Percentiles rank a stretch among this genome's conserved stretches.
These are phyloP conservation scores for Lycocorax pyrrhopterus DNA, from an alignment of 2,113 vertebrate species.

Conservation along the genomic window DNA sequence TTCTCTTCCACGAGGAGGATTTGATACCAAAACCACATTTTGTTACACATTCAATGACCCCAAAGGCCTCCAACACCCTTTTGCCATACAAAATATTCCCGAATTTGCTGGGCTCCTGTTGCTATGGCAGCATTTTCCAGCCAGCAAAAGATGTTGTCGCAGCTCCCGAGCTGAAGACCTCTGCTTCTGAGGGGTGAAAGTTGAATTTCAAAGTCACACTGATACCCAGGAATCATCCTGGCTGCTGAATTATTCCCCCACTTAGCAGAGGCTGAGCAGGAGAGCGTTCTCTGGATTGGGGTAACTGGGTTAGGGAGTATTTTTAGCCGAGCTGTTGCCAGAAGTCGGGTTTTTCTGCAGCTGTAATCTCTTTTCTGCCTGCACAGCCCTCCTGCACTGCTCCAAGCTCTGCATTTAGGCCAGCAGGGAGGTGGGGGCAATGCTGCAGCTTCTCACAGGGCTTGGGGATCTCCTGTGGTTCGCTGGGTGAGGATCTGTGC, in stretches of 20 bases:
- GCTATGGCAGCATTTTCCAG: not conserved
- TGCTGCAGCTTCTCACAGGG: not conserved
- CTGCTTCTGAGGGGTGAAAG: not conserved
- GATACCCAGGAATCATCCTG: not conserved
- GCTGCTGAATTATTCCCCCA: not conserved
- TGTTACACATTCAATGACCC: accelerated
- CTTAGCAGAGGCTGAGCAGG: not conserved
- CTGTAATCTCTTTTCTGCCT: not conserved
- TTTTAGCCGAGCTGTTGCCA: not conserved
- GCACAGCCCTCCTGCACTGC: not conserved
- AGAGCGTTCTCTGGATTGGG: not conserved
- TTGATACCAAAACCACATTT: not conserved
- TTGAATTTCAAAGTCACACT: not conserved
- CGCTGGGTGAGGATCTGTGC: not conserved
- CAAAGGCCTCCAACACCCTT: not conserved
- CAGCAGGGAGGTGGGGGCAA: not conserved
- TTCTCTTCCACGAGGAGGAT: not conserved
- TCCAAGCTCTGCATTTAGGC: not conserved
- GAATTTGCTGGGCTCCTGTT: accelerated
- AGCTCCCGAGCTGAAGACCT: not conserved
- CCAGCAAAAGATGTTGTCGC: not conserved
- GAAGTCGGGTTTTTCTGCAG: not conserved
- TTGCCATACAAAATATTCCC: not conserved
- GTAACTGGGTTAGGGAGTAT: slow-evolving; percentile 28
- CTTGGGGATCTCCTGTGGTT: not conserved